These are phyloP conservation scores for Cetoscarus ocellatus DNA, from an alignment of 2,797 vertebrate genomes.

Conservation along the genomic window DNA sequence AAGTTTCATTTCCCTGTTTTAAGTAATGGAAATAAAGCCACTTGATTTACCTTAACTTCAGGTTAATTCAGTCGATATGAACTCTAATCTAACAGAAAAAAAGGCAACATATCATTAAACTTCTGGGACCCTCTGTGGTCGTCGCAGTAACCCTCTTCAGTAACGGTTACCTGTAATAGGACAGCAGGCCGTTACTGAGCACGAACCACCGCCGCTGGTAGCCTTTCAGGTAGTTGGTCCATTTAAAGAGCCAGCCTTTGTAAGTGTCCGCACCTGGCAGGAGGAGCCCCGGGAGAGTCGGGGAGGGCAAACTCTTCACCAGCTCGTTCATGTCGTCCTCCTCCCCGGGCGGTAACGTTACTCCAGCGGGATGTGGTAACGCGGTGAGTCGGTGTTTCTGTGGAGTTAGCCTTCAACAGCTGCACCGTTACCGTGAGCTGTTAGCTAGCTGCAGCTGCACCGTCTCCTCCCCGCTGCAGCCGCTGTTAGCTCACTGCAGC, in stretches of 20 bases:
- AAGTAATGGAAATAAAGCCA: neutral
- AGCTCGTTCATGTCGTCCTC: slow-evolving; percentile 79
- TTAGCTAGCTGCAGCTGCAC: slow-evolving; percentile 42
- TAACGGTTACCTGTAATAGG: slow-evolving; percentile 84
- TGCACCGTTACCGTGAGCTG: slow-evolving; percentile 18
- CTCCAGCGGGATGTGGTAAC: slow-evolving; percentile 18
- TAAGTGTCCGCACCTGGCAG: slow-evolving; percentile 80
- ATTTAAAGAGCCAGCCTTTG: slow-evolving; percentile 95
- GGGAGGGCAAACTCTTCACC: slow-evolving; percentile 79
- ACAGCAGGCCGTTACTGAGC: slow-evolving; percentile 87
- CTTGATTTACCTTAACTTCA: too few species aligned
- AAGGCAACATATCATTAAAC: too few species aligned
- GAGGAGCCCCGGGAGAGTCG: slow-evolving; percentile 72
- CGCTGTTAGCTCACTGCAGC: slow-evolving; percentile 64
- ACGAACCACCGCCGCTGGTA: slow-evolving; percentile 93
- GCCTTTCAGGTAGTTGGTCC: slow-evolving; percentile 97
- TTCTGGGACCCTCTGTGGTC: neutral
- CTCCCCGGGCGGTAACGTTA: neutral
- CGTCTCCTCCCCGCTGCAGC: slow-evolving; percentile 23
- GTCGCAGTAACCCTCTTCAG: neutral
- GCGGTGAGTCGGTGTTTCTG: slow-evolving; percentile 24
- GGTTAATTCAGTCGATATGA: too few species aligned
- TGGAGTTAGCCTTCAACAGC: slow-evolving; percentile 50
- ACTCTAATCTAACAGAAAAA: neutral
- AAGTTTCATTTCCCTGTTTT: slow-evolving; percentile 28